phyloP scores from a whole-genome alignment of 2,888 invertebrate species.

The Rhyacophila evoluta region DNA sequence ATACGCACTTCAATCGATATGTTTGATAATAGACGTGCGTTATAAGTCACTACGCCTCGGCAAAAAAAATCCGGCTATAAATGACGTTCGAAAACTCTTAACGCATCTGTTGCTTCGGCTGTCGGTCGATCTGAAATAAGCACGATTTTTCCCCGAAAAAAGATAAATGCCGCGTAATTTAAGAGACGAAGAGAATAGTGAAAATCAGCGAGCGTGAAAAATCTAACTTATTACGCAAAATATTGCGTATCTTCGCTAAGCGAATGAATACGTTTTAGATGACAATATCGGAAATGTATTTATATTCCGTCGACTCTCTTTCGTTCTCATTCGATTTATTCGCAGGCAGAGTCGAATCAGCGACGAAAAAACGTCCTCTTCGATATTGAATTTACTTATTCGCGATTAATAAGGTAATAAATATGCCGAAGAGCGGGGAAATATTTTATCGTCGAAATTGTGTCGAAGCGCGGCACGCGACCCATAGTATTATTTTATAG shows the following conservation, averaged over 20 bases:
- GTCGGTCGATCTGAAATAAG: too few relatives aligned
- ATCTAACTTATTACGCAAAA: background rate
- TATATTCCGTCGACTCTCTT: background rate
- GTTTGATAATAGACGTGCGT: too few relatives aligned
- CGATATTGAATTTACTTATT: constrained; percentile 39
- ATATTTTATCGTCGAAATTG: constrained; percentile 44
- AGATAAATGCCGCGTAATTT: too few relatives aligned
- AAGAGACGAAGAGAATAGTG: background rate
- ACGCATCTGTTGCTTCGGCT: too few relatives aligned
- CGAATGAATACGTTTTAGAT: background rate
- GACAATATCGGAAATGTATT: background rate
- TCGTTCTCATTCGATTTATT: background rate
- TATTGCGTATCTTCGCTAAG: background rate
- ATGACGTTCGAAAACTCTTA: too few relatives aligned
- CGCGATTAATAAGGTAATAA: constrained; percentile 43
- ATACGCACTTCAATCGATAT: too few relatives aligned
- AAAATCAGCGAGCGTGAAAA: background rate
- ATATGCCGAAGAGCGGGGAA: constrained; percentile 32
- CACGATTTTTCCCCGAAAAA: too few relatives aligned
- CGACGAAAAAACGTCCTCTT: background rate
- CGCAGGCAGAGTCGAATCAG: background rate
- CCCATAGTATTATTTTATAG: background rate
- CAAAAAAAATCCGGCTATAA: too few relatives aligned
- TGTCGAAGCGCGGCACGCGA: constrained; percentile 40
- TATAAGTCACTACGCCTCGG: too few relatives aligned